These are phyloP conservation scores for Archocentrus centrarchus DNA, from an alignment of 2,113 vertebrate genomes.

Conservation along the genomic window DNA sequence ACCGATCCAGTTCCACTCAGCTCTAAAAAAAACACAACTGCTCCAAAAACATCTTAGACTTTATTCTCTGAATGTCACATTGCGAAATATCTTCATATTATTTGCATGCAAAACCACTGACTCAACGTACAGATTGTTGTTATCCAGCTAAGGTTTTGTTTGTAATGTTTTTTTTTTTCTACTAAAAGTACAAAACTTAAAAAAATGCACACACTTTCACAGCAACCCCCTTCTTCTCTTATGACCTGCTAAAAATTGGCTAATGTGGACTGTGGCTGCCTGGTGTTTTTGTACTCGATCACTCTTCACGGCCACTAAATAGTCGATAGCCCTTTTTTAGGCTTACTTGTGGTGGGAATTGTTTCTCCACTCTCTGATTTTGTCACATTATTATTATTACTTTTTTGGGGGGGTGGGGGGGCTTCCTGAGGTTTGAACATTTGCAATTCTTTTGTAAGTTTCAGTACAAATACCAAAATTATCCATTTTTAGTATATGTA, in stretches of 20 bases:
- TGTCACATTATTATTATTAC: neutral
- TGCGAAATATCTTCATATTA: neutral
- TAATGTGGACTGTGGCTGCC: neutral
- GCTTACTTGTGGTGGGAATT: neutral
- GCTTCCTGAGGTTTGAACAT: neutral
- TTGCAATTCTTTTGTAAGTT: neutral
- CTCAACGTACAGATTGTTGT: conserved; percentile 9
- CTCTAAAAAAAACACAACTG: neutral
- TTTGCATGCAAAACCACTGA: conserved; percentile 54
- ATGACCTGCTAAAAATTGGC: neutral
- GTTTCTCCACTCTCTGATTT: neutral
- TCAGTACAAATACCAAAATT: conserved; percentile 7
- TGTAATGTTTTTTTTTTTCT: neutral
- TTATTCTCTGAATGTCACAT: conserved; percentile 10
- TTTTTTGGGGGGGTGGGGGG: neutral
- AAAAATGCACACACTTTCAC: neutral
- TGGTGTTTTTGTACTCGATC: neutral
- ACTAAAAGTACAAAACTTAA: neutral
- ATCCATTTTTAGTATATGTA: neutral
- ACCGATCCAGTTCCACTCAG: neutral
- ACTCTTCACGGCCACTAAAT: neutral
- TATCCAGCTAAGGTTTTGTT: conserved; percentile 6
- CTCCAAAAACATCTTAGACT: neutral
- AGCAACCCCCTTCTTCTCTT: neutral
- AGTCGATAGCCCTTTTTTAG: neutral